Base-by-base conservation (phyloP, 92 coral and sea anemone species). In the Epizoanthus scotinus region DNA sequence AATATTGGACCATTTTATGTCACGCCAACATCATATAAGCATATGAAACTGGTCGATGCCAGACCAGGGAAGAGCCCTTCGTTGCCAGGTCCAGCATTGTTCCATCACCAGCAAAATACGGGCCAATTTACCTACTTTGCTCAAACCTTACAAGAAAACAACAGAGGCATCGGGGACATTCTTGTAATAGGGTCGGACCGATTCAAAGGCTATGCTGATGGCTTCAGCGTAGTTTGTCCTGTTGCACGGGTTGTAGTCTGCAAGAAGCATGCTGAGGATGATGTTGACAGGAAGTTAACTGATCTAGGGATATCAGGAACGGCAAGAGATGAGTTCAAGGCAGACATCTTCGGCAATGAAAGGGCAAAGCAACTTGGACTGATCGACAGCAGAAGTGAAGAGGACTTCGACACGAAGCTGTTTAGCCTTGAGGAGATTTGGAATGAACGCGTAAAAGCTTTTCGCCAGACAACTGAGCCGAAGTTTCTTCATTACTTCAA, bases 1-100 rank as follows among this genome's bases (percentile, higher is more conserved):
- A 79, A 88, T 26, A 69, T 88, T 5, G 88, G 88, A 1, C 42
- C 82, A 57, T 84, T 79, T 73, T 88, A 84, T 34, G 86, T 88
- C 5, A 84, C 89, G 5, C 60, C 86, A 15, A 80, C 86, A 5
- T 42, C 71, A 1, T 89, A 89, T 63, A 65, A 57, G 27, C 90
- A 86, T 28, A 62, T 63, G 3, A 89, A 83, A 42, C 70, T 89
- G 2, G 62, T 78, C 0, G 87, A 86, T 53, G 65, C 12, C 5
- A 29, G 86, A 1, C 28, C 81, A 6, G 88, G 88, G 0, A 83
- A 80, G 42, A 56, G 63, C 28, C 88, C 86, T 18, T 38, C 44
- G 5, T 52, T 82, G 4, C 88, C 90, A 2, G 93, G 90, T 25
- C 93, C 90, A 2, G 90, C 83, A n/a, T 29, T 89, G 49, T 73